Conservation (phyloP, 2,113 vertebrate species). For the Solea solea region DNA sequence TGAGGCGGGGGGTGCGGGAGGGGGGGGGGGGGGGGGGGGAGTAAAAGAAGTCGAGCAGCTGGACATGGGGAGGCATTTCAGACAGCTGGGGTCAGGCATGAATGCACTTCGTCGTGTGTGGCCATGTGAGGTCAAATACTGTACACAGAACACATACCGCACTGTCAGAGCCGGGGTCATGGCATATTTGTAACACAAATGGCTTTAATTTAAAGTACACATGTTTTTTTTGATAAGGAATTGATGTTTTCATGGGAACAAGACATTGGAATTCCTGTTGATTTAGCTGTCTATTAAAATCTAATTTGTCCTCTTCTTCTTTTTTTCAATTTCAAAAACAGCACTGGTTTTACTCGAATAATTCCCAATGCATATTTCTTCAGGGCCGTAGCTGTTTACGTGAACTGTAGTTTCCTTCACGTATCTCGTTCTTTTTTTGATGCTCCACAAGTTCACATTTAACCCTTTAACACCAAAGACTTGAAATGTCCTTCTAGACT, state of each 20-base stretch:
- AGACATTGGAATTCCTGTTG: not conserved
- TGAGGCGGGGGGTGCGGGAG: too few relatives aligned
- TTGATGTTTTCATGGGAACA: not conserved
- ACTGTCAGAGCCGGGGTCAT: not conserved
- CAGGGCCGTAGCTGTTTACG: too few relatives aligned
- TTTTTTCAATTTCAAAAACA: too few relatives aligned
- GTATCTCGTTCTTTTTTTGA: too few relatives aligned
- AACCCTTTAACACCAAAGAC: too few relatives aligned
- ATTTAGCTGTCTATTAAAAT: constrained; percentile 5
- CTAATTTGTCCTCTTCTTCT: too few relatives aligned
- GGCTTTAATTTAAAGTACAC: not conserved
- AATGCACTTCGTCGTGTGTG: constrained; percentile 49
- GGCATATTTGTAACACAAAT: not conserved
- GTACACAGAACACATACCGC: constrained; percentile 8
- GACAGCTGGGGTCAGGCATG: constrained; percentile 51
- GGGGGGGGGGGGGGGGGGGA: too few relatives aligned
- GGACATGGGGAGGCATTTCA: constrained; percentile 17
- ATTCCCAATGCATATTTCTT: too few relatives aligned
- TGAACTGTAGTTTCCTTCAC: too few relatives aligned
- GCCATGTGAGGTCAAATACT: constrained; percentile 45
- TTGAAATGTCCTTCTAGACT: too few relatives aligned
- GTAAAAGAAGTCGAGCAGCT: not conserved
- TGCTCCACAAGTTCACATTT: too few relatives aligned
- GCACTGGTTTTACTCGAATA: too few relatives aligned
- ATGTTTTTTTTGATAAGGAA: not conserved